These are phyloP conservation scores for Zosterops borbonicus DNA, from an alignment of 2,113 vertebrate species.

Conservation along the genomic window DNA sequence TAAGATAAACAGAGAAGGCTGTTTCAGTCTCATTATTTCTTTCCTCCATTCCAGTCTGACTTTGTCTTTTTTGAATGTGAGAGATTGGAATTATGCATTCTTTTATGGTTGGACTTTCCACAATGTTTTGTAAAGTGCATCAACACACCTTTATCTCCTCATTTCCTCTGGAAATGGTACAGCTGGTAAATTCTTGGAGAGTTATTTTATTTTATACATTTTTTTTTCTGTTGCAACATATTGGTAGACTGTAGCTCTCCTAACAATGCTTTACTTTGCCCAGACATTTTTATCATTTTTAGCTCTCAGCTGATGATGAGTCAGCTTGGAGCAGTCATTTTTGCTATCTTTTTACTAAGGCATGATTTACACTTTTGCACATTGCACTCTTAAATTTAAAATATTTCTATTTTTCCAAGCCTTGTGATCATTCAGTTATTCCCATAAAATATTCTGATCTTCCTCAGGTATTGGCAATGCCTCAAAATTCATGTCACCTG, in stretches of 20 bases:
- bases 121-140: not conserved
- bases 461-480: not conserved
- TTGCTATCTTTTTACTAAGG: constrained; percentile 7
- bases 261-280: not conserved
- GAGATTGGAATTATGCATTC: not conserved
- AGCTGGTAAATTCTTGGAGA: not conserved
- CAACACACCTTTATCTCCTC: not conserved
- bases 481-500: not conserved
- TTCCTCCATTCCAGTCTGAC: not conserved
- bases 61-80: not conserved
- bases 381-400: not conserved
- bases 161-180: not conserved
- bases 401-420: not conserved
- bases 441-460: constrained; percentile 9
- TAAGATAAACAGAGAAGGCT: not conserved
- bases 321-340: constrained; percentile 43
- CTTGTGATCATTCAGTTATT: constrained; percentile 2
- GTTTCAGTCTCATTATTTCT: not conserved
- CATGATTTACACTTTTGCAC: constrained; percentile 29
- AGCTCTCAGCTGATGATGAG: constrained; percentile 56
- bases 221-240: not conserved
- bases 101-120: not conserved
- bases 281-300: constrained; percentile 31
- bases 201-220: not conserved
- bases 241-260: not conserved